These are phyloP conservation scores for Osmerus mordax DNA, from an alignment of 2,113 vertebrate genomes.

Conservation along the genomic window DNA sequence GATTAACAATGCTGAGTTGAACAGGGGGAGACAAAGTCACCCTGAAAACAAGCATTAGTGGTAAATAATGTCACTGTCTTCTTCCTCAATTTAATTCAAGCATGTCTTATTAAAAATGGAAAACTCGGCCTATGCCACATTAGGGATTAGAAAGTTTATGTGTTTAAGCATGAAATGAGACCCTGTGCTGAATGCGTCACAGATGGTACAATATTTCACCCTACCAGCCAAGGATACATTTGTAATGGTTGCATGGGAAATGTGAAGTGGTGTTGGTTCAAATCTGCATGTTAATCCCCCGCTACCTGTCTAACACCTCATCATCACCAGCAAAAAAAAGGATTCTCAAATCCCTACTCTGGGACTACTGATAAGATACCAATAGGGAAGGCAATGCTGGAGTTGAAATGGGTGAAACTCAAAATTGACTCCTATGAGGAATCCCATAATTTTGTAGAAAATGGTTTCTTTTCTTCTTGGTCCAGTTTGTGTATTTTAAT, in stretches of 20 bases:
- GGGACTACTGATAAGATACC: conserved; percentile 35
- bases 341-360: conserved; percentile 27
- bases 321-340: conserved; percentile 36
- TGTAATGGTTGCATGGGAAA: conserved; percentile 28
- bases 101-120: conserved; percentile 64
- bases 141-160: conserved; percentile 54
- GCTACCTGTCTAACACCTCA: conserved; percentile 29
- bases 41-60: conserved; percentile 55
- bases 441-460: conserved; percentile 33
- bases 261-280: conserved; percentile 26
- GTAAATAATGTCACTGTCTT: conserved; percentile 58
- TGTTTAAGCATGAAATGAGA: conserved; percentile 64
- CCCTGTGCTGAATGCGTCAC: conserved; percentile 18
- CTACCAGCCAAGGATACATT: conserved; percentile 14
- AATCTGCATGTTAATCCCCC: conserved; percentile 45
- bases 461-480: conserved; percentile 31
- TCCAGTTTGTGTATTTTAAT: neutral
- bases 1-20: conserved; percentile 42
- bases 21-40: conserved; percentile 54
- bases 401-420: conserved; percentile 30
- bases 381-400: neutral
- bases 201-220: conserved; percentile 42
- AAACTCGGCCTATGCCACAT: conserved; percentile 46
- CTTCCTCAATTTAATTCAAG: conserved; percentile 50
- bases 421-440: conserved; percentile 26